Base-by-base conservation (phyloP, 2,888 invertebrate genomes). In the Tachina lurida region DNA sequence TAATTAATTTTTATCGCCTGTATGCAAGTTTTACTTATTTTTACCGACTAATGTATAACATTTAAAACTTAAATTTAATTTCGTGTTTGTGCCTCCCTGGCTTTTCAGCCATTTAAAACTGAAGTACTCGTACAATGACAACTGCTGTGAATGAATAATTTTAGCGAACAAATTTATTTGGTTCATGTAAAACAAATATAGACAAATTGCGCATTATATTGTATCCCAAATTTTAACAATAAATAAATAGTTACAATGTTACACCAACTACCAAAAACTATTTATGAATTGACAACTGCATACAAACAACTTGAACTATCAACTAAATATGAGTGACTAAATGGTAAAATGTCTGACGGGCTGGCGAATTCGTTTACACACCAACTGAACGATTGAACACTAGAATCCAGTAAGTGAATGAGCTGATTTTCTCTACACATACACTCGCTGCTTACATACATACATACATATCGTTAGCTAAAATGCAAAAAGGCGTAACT, bases 141-240 rank as follows among this genome's bases (percentile, higher is more conserved):
- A 74, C 39, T 62, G 52, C 17, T 60, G 5, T 67, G 52, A 39
- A 60, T 62, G 12, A 39, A 52, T 49, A 79, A 45, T 81, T 80
- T 67, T 54, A 56, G 39, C 60, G 54, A 7, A 62, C 17, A 67
- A 75, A 67, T 81, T 81, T 65, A 77, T 73, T 65, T 77, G 31
- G 62, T 47, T 31, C 63, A 76, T 76, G 56, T 76, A 49, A 56
- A 49, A 76, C 65, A 86, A 85, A 85, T 85, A 54, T 65, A 70
- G 78, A 82, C 85, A 85, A 86, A 86, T 79, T 86, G 82, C 86
- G 86, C 71, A 71, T 54, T 83, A 73, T 65, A 71, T 60, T 75
- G 43, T 39, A 54, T 65, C 47, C 71, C 22, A 82, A 82, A 78
- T 65, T 83, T 49, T 73, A 63, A 63, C 54, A 79, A 71, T 63